A percentile compares a stretch with the other conserved stretches of the same genome.
phyloP scores from a whole-genome alignment of 2,797 vertebrate genomes.

The Graptemys geographica region DNA sequence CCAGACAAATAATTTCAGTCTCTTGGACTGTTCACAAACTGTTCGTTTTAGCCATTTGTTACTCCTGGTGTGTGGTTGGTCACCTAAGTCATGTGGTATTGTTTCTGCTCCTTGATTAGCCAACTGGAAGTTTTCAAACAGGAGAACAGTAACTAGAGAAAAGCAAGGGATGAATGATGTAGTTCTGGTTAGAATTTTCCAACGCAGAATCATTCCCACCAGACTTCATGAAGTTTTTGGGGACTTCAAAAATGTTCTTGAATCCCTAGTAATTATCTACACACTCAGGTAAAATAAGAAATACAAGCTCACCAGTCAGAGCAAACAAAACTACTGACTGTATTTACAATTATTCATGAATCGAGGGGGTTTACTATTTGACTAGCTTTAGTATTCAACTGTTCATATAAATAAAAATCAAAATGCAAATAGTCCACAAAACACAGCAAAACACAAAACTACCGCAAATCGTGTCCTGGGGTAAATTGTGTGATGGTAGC shows the following conservation, averaged over 20 bases:
- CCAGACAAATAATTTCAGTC: background rate
- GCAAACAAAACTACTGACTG: background rate
- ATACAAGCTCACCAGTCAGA: background rate
- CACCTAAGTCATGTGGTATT: background rate
- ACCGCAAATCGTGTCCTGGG: background rate
- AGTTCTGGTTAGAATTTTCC: background rate
- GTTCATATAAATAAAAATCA: background rate
- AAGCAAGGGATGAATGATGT: background rate
- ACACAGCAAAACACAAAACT: background rate
- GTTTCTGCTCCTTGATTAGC: background rate
- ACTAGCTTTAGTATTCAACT: no score
- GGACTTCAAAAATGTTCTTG: background rate
- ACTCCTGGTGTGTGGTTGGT: background rate
- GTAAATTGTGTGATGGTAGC: no score
- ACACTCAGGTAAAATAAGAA: background rate
- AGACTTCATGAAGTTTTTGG: background rate
- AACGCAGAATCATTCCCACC: background rate
- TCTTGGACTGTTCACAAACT: background rate
- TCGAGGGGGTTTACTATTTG: background rate
- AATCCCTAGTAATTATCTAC: background rate
- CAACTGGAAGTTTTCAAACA: background rate
- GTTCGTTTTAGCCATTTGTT: background rate
- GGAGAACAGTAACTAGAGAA: background rate
- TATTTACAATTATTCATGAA: background rate
- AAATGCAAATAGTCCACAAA: background rate